These are phyloP conservation scores for Pegea sp. DNA, from an alignment of 23 tunicate species.

Conservation along the genomic window DNA sequence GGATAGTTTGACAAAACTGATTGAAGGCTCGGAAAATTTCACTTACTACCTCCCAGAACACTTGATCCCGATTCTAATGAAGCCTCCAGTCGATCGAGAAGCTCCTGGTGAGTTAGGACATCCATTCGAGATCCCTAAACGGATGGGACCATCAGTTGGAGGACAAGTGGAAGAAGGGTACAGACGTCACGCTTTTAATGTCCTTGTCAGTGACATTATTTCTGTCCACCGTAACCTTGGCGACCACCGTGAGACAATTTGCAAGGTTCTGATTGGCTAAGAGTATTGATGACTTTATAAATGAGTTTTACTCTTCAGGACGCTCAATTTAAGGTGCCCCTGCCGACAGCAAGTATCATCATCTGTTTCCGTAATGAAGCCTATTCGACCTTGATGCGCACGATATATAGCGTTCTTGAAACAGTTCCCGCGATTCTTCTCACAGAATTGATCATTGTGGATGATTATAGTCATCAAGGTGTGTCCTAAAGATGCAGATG, in stretches of 20 bases:
- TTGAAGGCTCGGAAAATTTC: conserved; percentile 3
- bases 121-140: conserved; percentile 49
- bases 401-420: conserved; percentile 81
- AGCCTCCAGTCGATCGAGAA: conserved; percentile 53
- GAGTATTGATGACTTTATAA: no score
- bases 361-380: conserved; percentile 83
- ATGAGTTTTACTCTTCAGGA: conserved; percentile 10
- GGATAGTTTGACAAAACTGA: conserved; percentile 3
- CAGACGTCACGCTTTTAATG: conserved; percentile 58
- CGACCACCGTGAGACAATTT: conserved; percentile 69
- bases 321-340: conserved; percentile 26
- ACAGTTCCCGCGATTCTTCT: conserved; percentile 57
- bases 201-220: conserved; percentile 66
- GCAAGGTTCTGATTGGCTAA: no score
- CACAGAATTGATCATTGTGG: conserved; percentile 66
- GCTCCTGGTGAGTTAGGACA: conserved; percentile 93
- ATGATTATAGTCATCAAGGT: conserved; percentile 45
- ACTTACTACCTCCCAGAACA: conserved; percentile 32
- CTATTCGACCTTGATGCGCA: conserved; percentile 43
- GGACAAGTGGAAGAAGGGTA: conserved; percentile 51
- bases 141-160: conserved; percentile 42
- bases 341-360: conserved; percentile 41
- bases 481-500: background rate
- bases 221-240: conserved; percentile 84
- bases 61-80: conserved; percentile 39